Evolutionary conservation across 2,113 vertebrate genomes (phyloP).

Genomic region (Daubentonia madagascariensis): DNA sequence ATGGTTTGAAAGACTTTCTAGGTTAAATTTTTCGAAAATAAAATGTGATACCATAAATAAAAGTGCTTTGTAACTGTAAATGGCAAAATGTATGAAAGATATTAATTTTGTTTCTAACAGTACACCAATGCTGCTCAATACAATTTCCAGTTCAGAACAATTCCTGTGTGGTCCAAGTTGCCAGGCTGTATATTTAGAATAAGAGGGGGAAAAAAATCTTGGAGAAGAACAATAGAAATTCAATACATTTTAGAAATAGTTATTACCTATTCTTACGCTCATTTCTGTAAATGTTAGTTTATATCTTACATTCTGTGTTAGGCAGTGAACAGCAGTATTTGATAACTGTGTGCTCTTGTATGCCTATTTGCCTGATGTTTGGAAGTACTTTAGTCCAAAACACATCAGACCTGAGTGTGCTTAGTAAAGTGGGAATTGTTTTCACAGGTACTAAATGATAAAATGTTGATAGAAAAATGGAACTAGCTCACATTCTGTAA

Average conservation of each 20-base stretch:
- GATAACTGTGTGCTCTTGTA: not conserved
- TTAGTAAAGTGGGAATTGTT: slow-evolving; percentile 37
- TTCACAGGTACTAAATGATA: slow-evolving; percentile 4
- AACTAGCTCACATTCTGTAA: not conserved
- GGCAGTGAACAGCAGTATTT: not conserved
- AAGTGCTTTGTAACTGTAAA: not conserved
- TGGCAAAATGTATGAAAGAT: not conserved
- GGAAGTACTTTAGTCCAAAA: not conserved
- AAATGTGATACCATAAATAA: not conserved
- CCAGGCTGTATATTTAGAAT: not conserved
- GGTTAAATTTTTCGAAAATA: not conserved
- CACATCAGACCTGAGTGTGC: not conserved
- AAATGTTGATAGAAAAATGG: slow-evolving; percentile 22
- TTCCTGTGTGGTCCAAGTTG: not conserved
- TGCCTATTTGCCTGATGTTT: not conserved
- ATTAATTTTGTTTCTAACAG: not conserved
- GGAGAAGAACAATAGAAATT: not conserved
- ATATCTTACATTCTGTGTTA: not conserved
- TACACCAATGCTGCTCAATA: not conserved
- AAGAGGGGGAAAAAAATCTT: not conserved
- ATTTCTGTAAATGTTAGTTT: slow-evolving; percentile 7
- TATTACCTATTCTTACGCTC: not conserved
- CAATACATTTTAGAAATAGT: not conserved
- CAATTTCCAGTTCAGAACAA: not conserved
- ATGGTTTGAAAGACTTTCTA: not conserved